Evolutionary conservation across 30 jellyfish, hydroid and myxozoan species (phyloP).

Genomic region (Rhopilema esculentum): DNA sequence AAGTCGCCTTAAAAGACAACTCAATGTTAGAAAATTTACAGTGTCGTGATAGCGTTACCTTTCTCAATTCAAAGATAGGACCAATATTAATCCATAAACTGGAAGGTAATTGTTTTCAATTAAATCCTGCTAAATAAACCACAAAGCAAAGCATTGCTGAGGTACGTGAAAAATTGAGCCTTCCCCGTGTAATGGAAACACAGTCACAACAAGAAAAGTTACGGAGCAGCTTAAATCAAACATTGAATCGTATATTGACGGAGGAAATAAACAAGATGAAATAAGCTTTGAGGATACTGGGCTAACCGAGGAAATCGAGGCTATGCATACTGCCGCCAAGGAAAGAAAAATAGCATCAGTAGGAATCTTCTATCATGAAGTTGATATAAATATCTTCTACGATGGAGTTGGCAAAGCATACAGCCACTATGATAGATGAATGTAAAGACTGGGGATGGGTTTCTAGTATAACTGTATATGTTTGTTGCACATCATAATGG

Average conservation of each 20-base stretch:
- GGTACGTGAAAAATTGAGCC: conserved; percentile 22
- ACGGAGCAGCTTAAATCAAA: conserved; percentile 23
- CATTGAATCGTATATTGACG: conserved; percentile 1
- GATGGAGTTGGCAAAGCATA: conserved; percentile 28
- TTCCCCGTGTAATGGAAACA: conserved; percentile 20
- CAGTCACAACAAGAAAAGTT: conserved; percentile 22
- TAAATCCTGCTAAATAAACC: too few species aligned
- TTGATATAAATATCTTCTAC: conserved; percentile 18
- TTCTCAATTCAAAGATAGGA: too few species aligned
- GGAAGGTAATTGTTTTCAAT: too few species aligned
- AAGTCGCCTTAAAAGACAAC: too few species aligned
- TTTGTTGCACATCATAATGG: too few species aligned
- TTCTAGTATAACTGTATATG: too few species aligned
- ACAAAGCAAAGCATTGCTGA: not conserved
- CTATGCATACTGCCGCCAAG: conserved; percentile 35
- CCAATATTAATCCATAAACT: too few species aligned
- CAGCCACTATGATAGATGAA: conserved; percentile 19
- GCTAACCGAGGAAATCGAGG: conserved; percentile 19
- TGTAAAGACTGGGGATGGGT: too few species aligned
- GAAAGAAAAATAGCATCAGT: conserved; percentile 27
- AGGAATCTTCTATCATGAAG: conserved; percentile 13
- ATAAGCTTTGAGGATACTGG: conserved; percentile 32
- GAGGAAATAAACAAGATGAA: conserved; percentile 21
- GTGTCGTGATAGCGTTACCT: too few species aligned
- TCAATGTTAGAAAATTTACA: too few species aligned